Evolutionary conservation across 2,888 invertebrate genomes (phyloP).

Genomic region (Synanthedon vespiformis): DNA sequence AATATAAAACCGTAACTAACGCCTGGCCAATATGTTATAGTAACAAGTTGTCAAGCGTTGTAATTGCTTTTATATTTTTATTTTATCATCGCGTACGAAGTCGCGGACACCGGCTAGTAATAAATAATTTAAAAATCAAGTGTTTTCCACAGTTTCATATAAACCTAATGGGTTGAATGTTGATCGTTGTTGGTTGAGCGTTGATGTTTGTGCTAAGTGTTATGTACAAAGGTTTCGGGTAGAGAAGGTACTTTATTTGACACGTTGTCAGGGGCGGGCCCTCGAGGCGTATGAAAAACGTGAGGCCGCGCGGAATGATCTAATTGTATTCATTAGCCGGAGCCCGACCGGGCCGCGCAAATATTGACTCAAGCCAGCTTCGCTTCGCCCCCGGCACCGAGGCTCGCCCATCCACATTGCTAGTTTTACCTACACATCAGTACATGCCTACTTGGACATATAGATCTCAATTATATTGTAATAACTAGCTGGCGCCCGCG

Average conservation of each 20-base stretch:
- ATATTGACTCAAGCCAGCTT: conserved; percentile 56
- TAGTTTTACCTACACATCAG: not conserved
- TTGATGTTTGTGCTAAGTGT: conserved; percentile 30
- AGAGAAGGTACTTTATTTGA: conserved; percentile 34
- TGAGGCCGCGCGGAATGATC: conserved; percentile 70
- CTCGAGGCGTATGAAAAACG: conserved; percentile 61
- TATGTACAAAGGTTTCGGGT: conserved; percentile 36
- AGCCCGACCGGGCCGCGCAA: conserved; percentile 61
- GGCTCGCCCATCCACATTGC: not conserved
- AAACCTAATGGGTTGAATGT: too few species aligned
- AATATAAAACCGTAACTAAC: too few species aligned
- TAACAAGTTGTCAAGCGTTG: too few species aligned
- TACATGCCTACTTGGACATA: not conserved
- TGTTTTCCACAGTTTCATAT: too few species aligned
- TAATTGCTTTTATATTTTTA: too few species aligned
- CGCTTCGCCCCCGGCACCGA: conserved; percentile 26
- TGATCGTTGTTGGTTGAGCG: too few species aligned
- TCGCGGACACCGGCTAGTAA: too few species aligned
- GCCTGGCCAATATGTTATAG: too few species aligned
- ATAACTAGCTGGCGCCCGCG: too few species aligned
- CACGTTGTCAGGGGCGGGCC: conserved; percentile 46
- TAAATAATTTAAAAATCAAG: too few species aligned
- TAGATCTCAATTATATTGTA: too few species aligned
- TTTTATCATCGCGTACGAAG: too few species aligned
- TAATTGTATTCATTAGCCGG: conserved; percentile 70